Percentiles rank a stretch among this genome's conserved stretches.
phyloP scores from a whole-genome alignment of 2,888 invertebrate genomes.

The Ametastegia equiseti region DNA sequence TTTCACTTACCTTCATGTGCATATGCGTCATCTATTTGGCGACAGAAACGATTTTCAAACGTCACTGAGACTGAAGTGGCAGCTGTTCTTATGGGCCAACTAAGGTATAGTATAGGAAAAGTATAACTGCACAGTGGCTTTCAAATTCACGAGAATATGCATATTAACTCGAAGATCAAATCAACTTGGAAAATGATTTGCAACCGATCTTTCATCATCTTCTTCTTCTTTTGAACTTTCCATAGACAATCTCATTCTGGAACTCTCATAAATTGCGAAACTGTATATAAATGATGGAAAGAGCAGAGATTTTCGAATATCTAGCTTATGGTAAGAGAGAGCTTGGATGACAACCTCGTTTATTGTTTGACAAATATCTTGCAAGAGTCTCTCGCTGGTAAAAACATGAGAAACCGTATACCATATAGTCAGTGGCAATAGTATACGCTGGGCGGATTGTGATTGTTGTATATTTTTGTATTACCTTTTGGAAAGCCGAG shows the following conservation, averaged over 20 bases:
- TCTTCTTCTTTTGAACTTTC: not conserved
- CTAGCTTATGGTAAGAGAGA: not conserved
- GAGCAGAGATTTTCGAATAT: not conserved
- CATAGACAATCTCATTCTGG: too few relatives aligned
- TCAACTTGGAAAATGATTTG: not conserved
- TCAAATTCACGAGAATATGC: not conserved
- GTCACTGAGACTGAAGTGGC: not conserved
- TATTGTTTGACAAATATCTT: not conserved
- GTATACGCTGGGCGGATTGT: not conserved
- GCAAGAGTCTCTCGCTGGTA: not conserved
- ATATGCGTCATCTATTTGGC: not conserved
- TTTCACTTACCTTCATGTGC: slow-evolving; percentile 35
- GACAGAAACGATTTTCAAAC: slow-evolving; percentile 32
- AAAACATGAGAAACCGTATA: not conserved
- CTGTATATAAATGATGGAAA: not conserved
- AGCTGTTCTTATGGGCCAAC: slow-evolving; percentile 4
- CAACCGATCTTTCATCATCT: not conserved
- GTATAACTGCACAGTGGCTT: not conserved
- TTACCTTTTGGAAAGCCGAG: not conserved
- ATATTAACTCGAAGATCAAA: not conserved
- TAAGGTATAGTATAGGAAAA: not conserved
- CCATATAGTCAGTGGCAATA: not conserved
- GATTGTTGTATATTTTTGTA: slow-evolving; percentile 11
- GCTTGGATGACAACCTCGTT: slow-evolving; percentile 8
- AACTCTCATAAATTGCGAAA: not conserved